Evolutionary conservation across 1,140 invertebrate species (phyloP), one percentile per base, ranked within the genome.

Genomic region (Drosophila sproati): DNA sequence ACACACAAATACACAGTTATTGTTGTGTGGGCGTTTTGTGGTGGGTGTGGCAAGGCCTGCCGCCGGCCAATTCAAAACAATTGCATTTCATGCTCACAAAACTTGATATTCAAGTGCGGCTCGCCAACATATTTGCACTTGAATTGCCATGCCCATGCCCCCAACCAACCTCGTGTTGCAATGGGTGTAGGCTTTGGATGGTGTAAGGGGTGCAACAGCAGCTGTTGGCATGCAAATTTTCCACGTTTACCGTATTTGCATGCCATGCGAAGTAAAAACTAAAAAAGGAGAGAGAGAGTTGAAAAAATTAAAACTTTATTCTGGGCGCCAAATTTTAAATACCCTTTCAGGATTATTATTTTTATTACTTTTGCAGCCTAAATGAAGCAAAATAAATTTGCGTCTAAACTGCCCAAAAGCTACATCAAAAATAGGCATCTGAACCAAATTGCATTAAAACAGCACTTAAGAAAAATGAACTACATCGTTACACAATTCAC

Each of bases 101-200:
- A 86, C 82, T 86, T 88, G 79, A 82, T 85, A 79, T 83, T 86
- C 83, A 82, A 86, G 82, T 88, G 79, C 76, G 76, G 82, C 72
- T 76, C 79, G 83, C 82, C 82, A 86, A 82, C 82, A 86, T 86
- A 86, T 86, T 86, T 86, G 79, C 82, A 86, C 82, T 86, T 82
- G 75, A 86, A 87, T 86, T 86, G 82, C 82, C 45, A 37, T 45
- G 57, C 5, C 57, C 32, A 3, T 8, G 2, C 37, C 20, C 47
- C 28, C 3, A 4, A 3, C 10, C 41, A 20, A 20, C 20, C 20
- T n/a, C 20, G 20, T 20, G 20, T 20, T 20, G 20, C 20, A 20
- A 20, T 20, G 20, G 20, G 20, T 20, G 20, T 20, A 20, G 20
- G 20, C 20, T 2, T 43, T 43, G 39, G 10, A 6, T 8, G 0